Evolutionary conservation across 2,797 vertebrate species (phyloP).

Genomic region (Silurus aristotelis): DNA sequence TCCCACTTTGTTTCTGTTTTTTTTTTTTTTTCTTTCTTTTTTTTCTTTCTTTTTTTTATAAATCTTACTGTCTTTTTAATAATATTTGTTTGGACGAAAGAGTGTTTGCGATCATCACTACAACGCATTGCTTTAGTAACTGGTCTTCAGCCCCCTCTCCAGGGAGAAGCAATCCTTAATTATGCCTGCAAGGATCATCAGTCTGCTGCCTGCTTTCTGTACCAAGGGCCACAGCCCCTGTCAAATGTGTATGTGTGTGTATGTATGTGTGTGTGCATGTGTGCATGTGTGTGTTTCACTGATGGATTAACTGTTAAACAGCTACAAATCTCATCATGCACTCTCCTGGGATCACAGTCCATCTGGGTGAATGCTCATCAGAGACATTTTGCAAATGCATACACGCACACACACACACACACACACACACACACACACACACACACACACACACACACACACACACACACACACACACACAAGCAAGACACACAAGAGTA

Average conservation of each 20-base stretch:
- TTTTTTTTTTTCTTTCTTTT: not conserved
- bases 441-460: slow-evolving; percentile 23
- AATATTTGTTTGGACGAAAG: not conserved
- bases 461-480: slow-evolving; percentile 21
- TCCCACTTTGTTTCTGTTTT: not conserved
- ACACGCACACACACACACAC: slow-evolving; percentile 23
- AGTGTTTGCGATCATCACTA: slow-evolving; percentile 35
- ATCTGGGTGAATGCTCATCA: slow-evolving; percentile 48
- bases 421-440: slow-evolving; percentile 36
- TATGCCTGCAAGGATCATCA: slow-evolving; percentile 74
- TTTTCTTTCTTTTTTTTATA: not conserved
- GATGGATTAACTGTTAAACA: slow-evolving; percentile 77
- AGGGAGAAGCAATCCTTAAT: slow-evolving; percentile 75
- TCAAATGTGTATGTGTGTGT: slow-evolving; percentile 31
- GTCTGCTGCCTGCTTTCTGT: slow-evolving; percentile 70
- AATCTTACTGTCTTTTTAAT: not conserved
- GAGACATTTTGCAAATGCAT: slow-evolving; percentile 25
- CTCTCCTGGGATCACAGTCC: slow-evolving; percentile 50
- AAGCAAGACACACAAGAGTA: slow-evolving; percentile 1
- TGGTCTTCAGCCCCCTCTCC: slow-evolving; percentile 54
- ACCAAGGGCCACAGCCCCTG: slow-evolving; percentile 45
- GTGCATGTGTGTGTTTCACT: slow-evolving; percentile 64
- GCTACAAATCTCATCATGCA: slow-evolving; percentile 67
- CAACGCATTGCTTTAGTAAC: slow-evolving; percentile 31
- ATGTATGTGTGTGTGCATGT: slow-evolving; percentile 52